Base-by-base conservation (phyloP, 2,888 invertebrate species). In the Plebejus melissa region DNA sequence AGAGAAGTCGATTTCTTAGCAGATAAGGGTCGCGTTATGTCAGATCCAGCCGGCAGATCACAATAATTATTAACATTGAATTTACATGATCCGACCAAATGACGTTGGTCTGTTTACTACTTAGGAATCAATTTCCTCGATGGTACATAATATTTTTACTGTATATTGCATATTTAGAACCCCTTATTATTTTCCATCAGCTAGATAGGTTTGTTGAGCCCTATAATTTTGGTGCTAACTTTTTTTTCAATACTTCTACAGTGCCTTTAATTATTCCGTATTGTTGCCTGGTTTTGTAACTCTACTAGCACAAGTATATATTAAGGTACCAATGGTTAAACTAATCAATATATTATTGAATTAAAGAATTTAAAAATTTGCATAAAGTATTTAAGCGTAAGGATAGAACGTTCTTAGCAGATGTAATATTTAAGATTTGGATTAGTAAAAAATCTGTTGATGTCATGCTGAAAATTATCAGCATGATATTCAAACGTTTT, bases 231-330 rank as follows among this genome's bases (percentile, higher is more conserved):
- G 58, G 70, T 79, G 60, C 69, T 76, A 28, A 72, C 57, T 65
- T 50, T 78, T 77, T 71, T 74, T 78, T 75, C 72, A 75, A 58
- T 77, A 74, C 75, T 78, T 77, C 76, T 77, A 76, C 80, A 81
- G 86, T 86, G 86, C 86, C 86, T 86, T 86, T 79, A 76, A 76
- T 60, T 50, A 76, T 76, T 77, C 76, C 77, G 71, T 46, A 65
- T 74, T 41, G 76, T 77, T 78, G 76, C 74, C 76, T 76, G 69
- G 74, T 76, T 76, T 79, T 13, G 60, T 58, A 76, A 54, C 74
- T 74, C 36, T 75, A 75, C 22, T 22, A 32, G 65, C 65, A 65
- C 65, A 65, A 32, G 4, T 5, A 36, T 65, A 32, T 32, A 32
- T 32, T 54, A 54, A 16, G 50, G 50, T 50, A 50, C 50, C 50